Conservation (phyloP, 2,113 vertebrate species). For the Tricholaema leucomelas region DNA sequence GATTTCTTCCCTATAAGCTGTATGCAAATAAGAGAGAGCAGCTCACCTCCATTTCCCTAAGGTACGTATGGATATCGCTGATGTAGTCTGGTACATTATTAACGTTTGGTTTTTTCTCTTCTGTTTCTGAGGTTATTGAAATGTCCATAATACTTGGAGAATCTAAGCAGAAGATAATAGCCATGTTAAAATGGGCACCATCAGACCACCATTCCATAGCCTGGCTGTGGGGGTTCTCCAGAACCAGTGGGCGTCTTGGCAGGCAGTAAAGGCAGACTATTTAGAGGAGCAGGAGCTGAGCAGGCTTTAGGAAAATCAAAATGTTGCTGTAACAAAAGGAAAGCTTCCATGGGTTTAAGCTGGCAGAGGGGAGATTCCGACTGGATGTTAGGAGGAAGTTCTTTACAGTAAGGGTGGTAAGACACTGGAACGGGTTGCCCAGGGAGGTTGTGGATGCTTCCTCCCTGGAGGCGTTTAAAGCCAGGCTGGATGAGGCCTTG, state of each 20-base stretch:
- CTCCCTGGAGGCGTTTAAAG: too few species aligned
- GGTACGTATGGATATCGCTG: conserved; percentile 87
- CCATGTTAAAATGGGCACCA: not conserved
- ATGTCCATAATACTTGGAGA: conserved; percentile 92
- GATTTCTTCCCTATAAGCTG: not conserved
- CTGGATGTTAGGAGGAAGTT: too few species aligned
- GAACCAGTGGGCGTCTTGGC: not conserved
- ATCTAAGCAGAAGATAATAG: conserved; percentile 70
- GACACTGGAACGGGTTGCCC: too few species aligned
- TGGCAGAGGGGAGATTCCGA: too few species aligned
- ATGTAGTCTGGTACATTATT: conserved; percentile 88
- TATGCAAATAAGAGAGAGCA: not conserved
- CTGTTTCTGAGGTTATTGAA: conserved; percentile 82
- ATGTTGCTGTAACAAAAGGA: fast-evolving
- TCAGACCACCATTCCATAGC: not conserved
- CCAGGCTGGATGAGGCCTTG: too few species aligned
- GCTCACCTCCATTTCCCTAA: conserved; percentile 93
- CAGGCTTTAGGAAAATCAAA: not conserved
- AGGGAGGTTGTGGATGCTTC: too few species aligned
- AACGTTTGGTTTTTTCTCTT: conserved; percentile 80
- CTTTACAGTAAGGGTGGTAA: too few species aligned
- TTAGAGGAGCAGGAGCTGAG: not conserved
- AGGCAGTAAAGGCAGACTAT: not conserved
- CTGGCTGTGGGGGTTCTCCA: fast-evolving
- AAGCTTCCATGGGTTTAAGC: too few species aligned